Evolutionary conservation across 2,113 vertebrate genomes (phyloP).

Genomic region (Ictalurus punctatus): DNA sequence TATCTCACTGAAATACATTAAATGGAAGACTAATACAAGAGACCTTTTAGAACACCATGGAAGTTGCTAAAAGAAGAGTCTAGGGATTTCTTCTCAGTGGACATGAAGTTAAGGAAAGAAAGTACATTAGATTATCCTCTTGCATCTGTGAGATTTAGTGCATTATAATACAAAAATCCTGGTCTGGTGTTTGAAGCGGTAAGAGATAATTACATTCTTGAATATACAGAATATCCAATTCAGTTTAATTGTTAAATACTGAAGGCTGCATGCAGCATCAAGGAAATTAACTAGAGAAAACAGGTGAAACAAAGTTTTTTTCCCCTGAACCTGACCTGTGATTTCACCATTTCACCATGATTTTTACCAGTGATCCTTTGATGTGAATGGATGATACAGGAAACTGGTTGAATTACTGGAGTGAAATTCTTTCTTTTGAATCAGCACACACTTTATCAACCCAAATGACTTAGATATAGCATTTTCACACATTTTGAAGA

Average conservation of each 20-base stretch:
- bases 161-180: conserved; percentile 21
- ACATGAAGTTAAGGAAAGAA: conserved; percentile 32
- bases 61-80: conserved; percentile 42
- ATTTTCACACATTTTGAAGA: too few relatives aligned
- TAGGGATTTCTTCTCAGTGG: conserved; percentile 39
- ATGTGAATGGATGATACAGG: too few relatives aligned
- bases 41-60: conserved; percentile 53
- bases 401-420: too few relatives aligned
- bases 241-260: conserved; percentile 16
- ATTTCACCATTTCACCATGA: too few relatives aligned
- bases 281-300: conserved; percentile 8
- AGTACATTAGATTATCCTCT: conserved; percentile 25
- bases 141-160: conserved; percentile 7
- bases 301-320: neutral
- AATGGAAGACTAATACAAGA: conserved; percentile 56
- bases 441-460: too few relatives aligned
- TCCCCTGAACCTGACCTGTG: too few relatives aligned
- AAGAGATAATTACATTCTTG: conserved; percentile 13
- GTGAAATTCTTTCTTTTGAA: too few relatives aligned
- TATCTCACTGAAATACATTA: conserved; percentile 54
- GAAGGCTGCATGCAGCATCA: neutral
- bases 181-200: conserved; percentile 22
- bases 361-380: too few relatives aligned
- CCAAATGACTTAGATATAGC: too few relatives aligned
- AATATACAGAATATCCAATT: conserved; percentile 25